Percentiles rank a stretch among this genome's conserved stretches.
phyloP scores from a whole-genome alignment of 2,113 vertebrate species.

The Ancistrus triradiatus region DNA sequence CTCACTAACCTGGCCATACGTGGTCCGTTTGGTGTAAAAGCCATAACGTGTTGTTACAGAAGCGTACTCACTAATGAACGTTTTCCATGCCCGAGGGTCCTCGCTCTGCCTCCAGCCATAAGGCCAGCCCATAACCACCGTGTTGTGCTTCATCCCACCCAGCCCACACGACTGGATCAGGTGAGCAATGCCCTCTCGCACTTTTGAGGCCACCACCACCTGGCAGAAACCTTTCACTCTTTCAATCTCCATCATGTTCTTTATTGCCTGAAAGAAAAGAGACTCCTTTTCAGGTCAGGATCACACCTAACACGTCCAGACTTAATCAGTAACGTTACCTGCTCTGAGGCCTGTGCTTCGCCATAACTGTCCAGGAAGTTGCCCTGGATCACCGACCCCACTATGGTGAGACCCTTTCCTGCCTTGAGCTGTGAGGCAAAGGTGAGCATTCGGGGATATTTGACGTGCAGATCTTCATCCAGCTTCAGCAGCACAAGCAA shows the following conservation, averaged over 20 bases:
- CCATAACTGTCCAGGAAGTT: slow-evolving; percentile 94
- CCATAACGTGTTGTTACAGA: too few species aligned
- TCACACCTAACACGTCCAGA: neutral
- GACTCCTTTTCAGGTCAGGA: neutral
- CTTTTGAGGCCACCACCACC: slow-evolving; percentile 87
- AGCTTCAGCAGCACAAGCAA: slow-evolving; percentile 90
- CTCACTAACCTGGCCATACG: too few species aligned
- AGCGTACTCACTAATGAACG: slow-evolving; percentile 83
- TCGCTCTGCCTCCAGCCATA: slow-evolving; percentile 98
- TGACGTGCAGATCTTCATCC: slow-evolving; percentile 95
- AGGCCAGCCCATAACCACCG: slow-evolving; percentile 95
- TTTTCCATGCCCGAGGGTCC: slow-evolving; percentile 96
- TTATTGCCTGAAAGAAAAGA: slow-evolving; percentile 79
- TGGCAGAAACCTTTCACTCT: slow-evolving; percentile 98
- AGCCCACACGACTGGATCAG: slow-evolving; percentile 96
- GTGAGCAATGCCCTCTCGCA: slow-evolving; percentile 89
- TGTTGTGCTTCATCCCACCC: slow-evolving; percentile 97
- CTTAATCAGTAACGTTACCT: slow-evolving; percentile 65
- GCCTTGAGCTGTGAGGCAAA: slow-evolving; percentile 97
- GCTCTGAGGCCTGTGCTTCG: slow-evolving; percentile 93
- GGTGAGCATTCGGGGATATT: slow-evolving; percentile 91
- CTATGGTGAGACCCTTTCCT: slow-evolving; percentile 94
- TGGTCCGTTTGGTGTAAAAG: too few species aligned
- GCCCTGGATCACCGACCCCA: slow-evolving; percentile 91
- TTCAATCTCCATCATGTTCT: slow-evolving; percentile 98